Base-by-base conservation (phyloP, 2,888 invertebrate genomes). In the Prostheceraeus crozeri region DNA sequence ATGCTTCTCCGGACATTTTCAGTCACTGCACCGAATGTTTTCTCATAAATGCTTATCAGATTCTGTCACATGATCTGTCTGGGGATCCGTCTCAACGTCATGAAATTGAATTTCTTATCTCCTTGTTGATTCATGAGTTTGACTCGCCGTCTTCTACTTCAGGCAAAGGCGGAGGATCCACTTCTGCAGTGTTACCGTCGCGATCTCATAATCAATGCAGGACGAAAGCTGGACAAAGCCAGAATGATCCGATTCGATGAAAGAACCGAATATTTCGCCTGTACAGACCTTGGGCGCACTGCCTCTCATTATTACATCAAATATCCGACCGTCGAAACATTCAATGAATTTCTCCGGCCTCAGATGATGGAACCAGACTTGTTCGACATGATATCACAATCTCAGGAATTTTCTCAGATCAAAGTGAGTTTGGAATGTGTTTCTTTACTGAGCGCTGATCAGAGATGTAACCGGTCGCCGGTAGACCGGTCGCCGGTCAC, bases 231-330 rank as follows among this genome's bases (percentile, higher is more conserved):
- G 57, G 94, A 99, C 75, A 85, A 85, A 72, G 89, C 91, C 0
- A 83, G 84, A 65, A 94, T 99, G 96, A 84, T 96, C 62, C 82
- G 96, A 0, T 98, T 85, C 73, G 88, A 89, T 74, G 82, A 84
- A 61, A 79, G 83, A 57, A 87, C 87, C 0, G 87, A 88, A 4
- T 71, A 71, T 60, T 66, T 77, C 62, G 64, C 67, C 35, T 67
- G 78, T 1, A 79, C 79, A 57, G 90, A 96, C 77, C 80, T 93
- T 65, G 98, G 98, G 0, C 82, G 98, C 58, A 96, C 90, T 11
- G 93, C 98, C 0, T 93, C 93, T 72, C 89, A 94, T 75, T 98
- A 86, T 78, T 99, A 99, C 77, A 88, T 99, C 62, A 94, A 91
- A 63, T 87, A 87, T 72, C 89, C 89, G 67, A 96, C 96, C 0